A percentile compares a stretch with the other conserved stretches of the same genome.
Evolutionary conservation across 2,888 invertebrate genomes (phyloP).

Genomic region (Gonocerus acuteangulatus): DNA sequence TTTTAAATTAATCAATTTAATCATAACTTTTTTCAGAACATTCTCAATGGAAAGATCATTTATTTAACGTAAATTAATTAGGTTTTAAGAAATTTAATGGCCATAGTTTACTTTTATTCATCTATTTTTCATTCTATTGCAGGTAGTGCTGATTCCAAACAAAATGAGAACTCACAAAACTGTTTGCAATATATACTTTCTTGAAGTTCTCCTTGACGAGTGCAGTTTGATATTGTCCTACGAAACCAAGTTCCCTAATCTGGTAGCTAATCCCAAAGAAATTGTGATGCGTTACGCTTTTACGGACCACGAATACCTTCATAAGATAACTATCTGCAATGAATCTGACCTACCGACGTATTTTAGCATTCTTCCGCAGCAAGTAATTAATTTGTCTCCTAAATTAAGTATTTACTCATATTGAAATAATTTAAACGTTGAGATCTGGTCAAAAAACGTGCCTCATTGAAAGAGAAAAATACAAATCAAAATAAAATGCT

Average conservation of each 20-base stretch:
- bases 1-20: no score
- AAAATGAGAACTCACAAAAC: background rate
- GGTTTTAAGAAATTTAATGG: no score
- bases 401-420: background rate
- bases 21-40: no score
- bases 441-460: no score
- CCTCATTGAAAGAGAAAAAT: no score
- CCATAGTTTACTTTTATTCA: no score
- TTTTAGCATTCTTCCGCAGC: conserved; percentile 44
- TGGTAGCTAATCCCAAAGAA: conserved; percentile 48
- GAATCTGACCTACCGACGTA: conserved; percentile 48
- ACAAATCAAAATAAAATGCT: no score
- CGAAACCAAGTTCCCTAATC: conserved; percentile 48
- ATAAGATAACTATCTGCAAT: conserved; percentile 48
- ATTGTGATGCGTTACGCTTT: conserved; percentile 53
- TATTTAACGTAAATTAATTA: no score
- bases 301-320: conserved; percentile 50
- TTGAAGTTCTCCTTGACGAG: conserved; percentile 9
- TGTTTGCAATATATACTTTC: conserved; percentile 1
- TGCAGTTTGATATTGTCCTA: conserved; percentile 48
- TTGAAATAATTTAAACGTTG: background rate
- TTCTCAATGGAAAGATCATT: no score
- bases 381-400: conserved; percentile 41
- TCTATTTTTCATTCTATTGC: no score
- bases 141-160: background rate